A percentile compares a stretch with the other conserved stretches of the same genome.
Evolutionary conservation across 2,888 invertebrate genomes (phyloP).

Genomic region (Clostera curtula): DNA sequence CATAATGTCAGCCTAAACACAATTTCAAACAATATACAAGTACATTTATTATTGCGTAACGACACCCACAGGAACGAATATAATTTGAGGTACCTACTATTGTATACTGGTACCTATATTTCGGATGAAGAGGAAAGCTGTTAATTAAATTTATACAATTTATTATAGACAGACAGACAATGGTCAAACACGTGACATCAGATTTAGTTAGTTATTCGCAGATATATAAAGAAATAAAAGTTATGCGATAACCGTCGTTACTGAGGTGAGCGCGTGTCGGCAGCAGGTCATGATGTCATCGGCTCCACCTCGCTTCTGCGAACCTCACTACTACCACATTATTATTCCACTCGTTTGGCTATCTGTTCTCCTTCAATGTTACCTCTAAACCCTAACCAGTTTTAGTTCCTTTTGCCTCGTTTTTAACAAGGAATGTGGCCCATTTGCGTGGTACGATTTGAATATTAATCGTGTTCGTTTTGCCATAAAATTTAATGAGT

Average conservation of each 20-base stretch:
- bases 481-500: slow-evolving; percentile 2
- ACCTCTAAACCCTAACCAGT: slow-evolving; percentile 51
- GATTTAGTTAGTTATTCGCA: background rate
- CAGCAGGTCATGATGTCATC: slow-evolving; percentile 52
- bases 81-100: too few species aligned
- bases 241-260: slow-evolving; percentile 22
- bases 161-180: too few species aligned
- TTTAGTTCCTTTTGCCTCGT: slow-evolving; percentile 37
- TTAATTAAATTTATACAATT: too few species aligned
- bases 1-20: too few species aligned
- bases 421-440: slow-evolving; percentile 29
- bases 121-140: too few species aligned
- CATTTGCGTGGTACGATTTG: slow-evolving; percentile 18
- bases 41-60: too few species aligned
- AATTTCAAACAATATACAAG: too few species aligned
- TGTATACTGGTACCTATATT: too few species aligned
- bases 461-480: slow-evolving; percentile 12
- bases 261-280: slow-evolving; percentile 51
- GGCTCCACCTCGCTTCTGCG: slow-evolving; percentile 57
- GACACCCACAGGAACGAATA: too few species aligned
- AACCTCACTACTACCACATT: slow-evolving; percentile 55
- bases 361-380: slow-evolving; percentile 41
- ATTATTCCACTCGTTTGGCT: slow-evolving; percentile 52
- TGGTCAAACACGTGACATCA: too few species aligned
- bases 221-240: slow-evolving; percentile 6